Percentiles rank a stretch among this genome's conserved stretches.
Conservation (phyloP, 2,888 invertebrate species). For the Eupithecia insigniata region DNA sequence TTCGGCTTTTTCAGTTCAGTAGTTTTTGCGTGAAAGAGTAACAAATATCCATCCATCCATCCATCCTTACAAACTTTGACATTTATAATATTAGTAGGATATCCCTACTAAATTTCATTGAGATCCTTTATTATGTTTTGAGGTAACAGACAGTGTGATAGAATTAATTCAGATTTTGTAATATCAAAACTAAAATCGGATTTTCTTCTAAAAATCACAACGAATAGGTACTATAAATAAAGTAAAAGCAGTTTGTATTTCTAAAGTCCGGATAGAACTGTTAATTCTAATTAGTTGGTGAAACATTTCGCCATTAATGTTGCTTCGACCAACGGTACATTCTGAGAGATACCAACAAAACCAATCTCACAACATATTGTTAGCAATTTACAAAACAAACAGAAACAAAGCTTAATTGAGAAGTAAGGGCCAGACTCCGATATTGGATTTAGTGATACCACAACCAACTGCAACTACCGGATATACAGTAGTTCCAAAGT, state of each 20-base stretch:
- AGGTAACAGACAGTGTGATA: no score
- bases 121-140: no score
- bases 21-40: no score
- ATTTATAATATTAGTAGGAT: no score
- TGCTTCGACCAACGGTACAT: conserved; percentile 27
- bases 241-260: background rate
- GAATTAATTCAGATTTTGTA: no score
- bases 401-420: conserved; percentile 53
- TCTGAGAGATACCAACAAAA: conserved; percentile 45
- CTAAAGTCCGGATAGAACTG: conserved; percentile 7
- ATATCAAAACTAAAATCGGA: no score
- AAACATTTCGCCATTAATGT: conserved; percentile 26
- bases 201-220: background rate
- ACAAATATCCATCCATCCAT: no score
- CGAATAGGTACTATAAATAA: background rate
- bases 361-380: conserved; percentile 44
- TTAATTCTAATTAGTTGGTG: conserved; percentile 23
- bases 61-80: no score
- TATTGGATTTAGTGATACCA: conserved; percentile 63
- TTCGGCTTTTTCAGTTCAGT: no score
- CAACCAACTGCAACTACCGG: conserved; percentile 57
- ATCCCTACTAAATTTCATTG: no score
- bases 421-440: conserved; percentile 56
- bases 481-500: conserved; percentile 37
- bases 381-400: conserved; percentile 52